phyloP scores from a whole-genome alignment of 1,140 invertebrate genomes.

The Pinna nobilis region DNA sequence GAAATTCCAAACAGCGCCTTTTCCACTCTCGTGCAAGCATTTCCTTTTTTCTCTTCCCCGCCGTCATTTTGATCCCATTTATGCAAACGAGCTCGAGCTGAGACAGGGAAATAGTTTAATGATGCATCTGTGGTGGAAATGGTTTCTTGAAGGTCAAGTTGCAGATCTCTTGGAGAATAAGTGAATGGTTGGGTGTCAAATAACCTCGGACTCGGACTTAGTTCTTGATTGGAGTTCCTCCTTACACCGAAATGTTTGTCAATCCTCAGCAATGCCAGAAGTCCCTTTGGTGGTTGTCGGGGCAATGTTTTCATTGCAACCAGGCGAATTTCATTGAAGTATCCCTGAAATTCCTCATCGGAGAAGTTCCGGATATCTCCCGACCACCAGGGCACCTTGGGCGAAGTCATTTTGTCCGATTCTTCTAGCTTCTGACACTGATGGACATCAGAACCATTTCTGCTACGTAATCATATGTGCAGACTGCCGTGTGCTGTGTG shows the following conservation, averaged over 20 bases:
- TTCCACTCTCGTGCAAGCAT: not conserved
- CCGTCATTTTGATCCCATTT: not conserved
- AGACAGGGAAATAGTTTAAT: constrained; percentile 12
- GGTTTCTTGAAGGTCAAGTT: not conserved
- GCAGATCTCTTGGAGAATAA: not conserved
- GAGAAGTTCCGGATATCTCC: constrained; percentile 20
- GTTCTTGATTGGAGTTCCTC: not conserved
- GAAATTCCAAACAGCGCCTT: not conserved
- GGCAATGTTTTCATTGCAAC: constrained; percentile 14
- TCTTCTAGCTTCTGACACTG: no score
- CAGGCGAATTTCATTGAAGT: constrained; percentile 12
- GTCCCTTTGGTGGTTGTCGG: constrained; percentile 16
- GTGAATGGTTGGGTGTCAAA: not conserved
- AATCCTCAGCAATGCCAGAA: not conserved
- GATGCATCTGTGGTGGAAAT: not conserved
- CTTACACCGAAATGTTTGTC: not conserved
- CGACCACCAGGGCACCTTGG: constrained; percentile 24
- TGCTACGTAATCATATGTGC: no score
- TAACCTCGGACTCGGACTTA: not conserved
- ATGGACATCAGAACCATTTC: no score
- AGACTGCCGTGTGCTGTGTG: no score
- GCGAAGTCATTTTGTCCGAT: no score
- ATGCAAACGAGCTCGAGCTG: not conserved
- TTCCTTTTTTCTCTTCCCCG: no score
- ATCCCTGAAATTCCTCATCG: constrained; percentile 20